A percentile compares a stretch with the other conserved stretches of the same genome.
Conservation (phyloP, 2,797 vertebrate genomes). For the Octomys mimax region DNA sequence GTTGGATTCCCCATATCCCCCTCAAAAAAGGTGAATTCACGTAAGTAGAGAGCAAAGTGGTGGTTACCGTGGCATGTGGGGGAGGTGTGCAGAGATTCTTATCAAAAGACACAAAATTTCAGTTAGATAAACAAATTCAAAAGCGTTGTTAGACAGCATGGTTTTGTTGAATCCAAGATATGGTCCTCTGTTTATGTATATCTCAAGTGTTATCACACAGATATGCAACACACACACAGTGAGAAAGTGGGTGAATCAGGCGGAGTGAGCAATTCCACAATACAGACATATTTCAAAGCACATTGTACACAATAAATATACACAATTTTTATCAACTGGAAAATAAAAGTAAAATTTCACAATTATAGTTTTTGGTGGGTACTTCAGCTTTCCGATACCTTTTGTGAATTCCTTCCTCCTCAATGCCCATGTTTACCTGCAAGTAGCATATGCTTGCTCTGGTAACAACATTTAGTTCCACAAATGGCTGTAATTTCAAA, state of each 20-base stretch:
- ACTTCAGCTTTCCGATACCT: background rate
- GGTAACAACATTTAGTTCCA: conserved; percentile 8
- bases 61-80: background rate
- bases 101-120: background rate
- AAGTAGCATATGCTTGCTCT: background rate
- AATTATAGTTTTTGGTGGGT: background rate
- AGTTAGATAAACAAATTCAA: conserved; percentile 5
- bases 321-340: background rate
- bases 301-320: background rate
- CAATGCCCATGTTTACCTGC: background rate
- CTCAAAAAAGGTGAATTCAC: background rate
- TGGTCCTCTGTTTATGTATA: background rate
- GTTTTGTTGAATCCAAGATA: background rate
- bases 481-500: background rate
- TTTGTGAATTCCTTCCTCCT: background rate
- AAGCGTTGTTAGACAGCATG: background rate
- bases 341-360: background rate
- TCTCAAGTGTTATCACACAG: background rate
- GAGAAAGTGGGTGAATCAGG: background rate
- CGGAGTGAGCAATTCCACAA: background rate
- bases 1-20: too few relatives aligned
- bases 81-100: background rate
- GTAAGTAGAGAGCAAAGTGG: background rate
- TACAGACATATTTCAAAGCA: background rate
- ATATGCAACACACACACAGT: background rate